Base-by-base conservation (phyloP, 2,888 invertebrate species). In the Gisinianus flammeolus region DNA sequence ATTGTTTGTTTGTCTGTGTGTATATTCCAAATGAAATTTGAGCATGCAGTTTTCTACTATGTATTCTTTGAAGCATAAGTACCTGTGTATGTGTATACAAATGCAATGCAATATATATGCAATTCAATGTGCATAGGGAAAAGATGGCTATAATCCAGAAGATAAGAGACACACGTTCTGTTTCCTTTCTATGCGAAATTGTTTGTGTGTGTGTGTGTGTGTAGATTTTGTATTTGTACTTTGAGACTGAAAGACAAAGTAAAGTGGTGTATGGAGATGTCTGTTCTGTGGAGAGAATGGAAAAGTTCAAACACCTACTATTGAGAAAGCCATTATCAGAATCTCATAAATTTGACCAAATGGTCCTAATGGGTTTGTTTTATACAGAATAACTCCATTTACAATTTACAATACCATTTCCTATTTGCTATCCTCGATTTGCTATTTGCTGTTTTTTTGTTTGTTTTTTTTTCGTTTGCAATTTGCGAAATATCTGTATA, bases 341-440 rank as follows among this genome's bases (percentile, higher is more conserved):
- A 68, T 31, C 16, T 22, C 68, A 68, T 68, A 68, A 68, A 68
- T 68, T 35, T 24, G 22, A 19, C 35, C 35, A 19, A 68, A 35
- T 33, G 68, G 22, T n/a, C 22, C 22, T 68, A 68, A 68, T 68
- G 35, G 5, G 35, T 30, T 68, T 68, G 33, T 68, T 68, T 68
- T 35, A 68, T 68, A 68, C 68, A 68, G 22, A 68, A 68, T 68
- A 68, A 68, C 68, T 68, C 68, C 68, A 68, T 68, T 68, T 68
- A 22, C 35, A 30, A 68, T 68, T 68, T 68, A 22, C 35, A 30
- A 35, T 68, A 28, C 19, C 30, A 68, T 33, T 68, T 68, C 35
- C 35, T 35, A 35, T 12, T 35, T 35, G 5, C 35, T 35, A 35
- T n/a, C n/a, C 35, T 35, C 35, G 12, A 5, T 35, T 35, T 35